Base-by-base conservation (phyloP, 2,113 vertebrate genomes). In the Stigmatopora argus region DNA sequence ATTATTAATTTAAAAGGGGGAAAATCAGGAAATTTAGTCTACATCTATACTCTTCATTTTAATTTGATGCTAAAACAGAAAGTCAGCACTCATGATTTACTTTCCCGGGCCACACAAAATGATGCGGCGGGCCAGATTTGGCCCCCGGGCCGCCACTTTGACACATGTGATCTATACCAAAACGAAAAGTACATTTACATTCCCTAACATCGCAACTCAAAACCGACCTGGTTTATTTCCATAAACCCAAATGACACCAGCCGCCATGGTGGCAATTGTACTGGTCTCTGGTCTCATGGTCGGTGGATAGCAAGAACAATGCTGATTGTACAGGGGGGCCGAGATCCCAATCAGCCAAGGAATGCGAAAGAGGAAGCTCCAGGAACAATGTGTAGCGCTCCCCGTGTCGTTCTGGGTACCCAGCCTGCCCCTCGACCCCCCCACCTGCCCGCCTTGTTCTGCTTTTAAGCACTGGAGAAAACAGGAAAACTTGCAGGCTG, bases 281-380 rank as follows among this genome's bases (percentile, higher is more conserved):
- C 64, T 77, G 78, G 76, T 74, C 66, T 81, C 85, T 70, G 79
- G 80, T 77, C 79, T 26, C 69, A 51, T 67, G 72, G 59, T 77
- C 12, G 83, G 76, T 72, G 79, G 23, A 48, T 65, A 74, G 74
- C 66, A 65, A 79, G 77, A 86, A 86, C 83, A 85, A 88, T 85
- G 14, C 70, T 72, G 65, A 53, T 74, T 71, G 75, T 69, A 74
- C 71, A 78, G 83, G 80, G 85, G 26, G 83, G 71, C 76, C 83
- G 74, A 73, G 82, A 89, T 88, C 87, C 73, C 82, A 88, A 89
- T 91, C 90, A 86, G 80, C 19, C 71, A 77, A 90, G 86, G 89
- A 92, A 92, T 92, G 89, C 90, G 87, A 81, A 84, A 86, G 83
- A 90, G 91, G 91, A 92, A 92, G 85, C 81, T 65, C 69, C 31